A percentile compares a stretch with the other conserved stretches of the same genome.
Conservation (phyloP, 2,797 vertebrate species). For the Sebastes miniatus region DNA sequence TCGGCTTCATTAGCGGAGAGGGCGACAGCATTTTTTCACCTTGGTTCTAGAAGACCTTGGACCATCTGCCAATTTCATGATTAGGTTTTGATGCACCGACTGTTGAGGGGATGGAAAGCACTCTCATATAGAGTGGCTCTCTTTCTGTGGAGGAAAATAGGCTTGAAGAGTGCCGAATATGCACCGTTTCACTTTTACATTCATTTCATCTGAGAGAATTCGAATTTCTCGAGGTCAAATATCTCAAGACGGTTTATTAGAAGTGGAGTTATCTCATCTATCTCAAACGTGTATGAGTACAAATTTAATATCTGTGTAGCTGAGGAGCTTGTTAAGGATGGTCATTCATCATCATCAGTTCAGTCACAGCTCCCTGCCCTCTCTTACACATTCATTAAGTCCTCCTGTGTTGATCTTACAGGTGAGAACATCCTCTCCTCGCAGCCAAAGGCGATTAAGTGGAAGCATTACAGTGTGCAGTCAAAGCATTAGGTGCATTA, state of each 20-base stretch:
- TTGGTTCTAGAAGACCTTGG: constrained; percentile 52
- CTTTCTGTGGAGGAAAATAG: neutral
- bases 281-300: neutral
- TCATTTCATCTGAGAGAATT: neutral
- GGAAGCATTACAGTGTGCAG: constrained; percentile 56
- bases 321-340: constrained; percentile 1
- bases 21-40: constrained; percentile 34
- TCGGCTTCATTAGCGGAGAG: constrained; percentile 34
- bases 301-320: neutral
- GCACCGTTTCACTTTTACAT: neutral
- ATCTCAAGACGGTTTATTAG: neutral
- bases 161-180: neutral
- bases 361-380: constrained; percentile 27
- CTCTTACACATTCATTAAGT: constrained; percentile 48
- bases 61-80: constrained; percentile 54
- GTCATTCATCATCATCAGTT: constrained; percentile 36
- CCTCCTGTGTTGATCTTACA: constrained; percentile 55
- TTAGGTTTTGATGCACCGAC: constrained; percentile 50
- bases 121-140: neutral
- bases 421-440: constrained; percentile 69
- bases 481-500: constrained; percentile 68
- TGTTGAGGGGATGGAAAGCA: neutral
- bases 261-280: neutral
- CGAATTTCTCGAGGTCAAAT: neutral
- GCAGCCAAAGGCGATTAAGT: constrained; percentile 66